These are phyloP conservation scores for Malurus alboscapulatus DNA, from an alignment of 2,113 vertebrate genomes.

Conservation along the genomic window DNA sequence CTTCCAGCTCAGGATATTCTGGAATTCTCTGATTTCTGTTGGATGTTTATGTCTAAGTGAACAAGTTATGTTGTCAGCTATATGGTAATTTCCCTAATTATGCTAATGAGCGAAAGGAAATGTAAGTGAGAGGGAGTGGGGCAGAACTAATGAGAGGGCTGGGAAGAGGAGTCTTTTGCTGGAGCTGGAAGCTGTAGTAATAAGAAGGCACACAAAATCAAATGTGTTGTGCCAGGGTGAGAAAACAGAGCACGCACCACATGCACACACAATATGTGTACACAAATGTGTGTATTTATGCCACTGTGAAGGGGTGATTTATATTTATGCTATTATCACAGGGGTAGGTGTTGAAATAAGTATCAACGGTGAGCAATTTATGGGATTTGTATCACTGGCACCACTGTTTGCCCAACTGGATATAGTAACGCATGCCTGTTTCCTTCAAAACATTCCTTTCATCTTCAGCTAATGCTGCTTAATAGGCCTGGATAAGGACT, in stretches of 20 bases:
- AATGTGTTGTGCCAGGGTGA: background rate
- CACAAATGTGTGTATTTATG: background rate
- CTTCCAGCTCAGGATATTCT: background rate
- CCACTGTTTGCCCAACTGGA: background rate
- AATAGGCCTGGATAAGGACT: conserved; percentile 22
- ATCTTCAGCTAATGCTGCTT: conserved; percentile 27
- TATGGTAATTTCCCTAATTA: background rate
- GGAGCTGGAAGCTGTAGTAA: background rate
- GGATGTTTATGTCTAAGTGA: conserved; percentile 33
- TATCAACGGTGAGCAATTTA: background rate
- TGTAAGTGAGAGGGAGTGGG: background rate
- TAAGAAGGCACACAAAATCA: background rate
- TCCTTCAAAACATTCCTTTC: conserved; percentile 30
- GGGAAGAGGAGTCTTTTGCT: background rate
- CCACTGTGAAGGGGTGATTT: background rate
- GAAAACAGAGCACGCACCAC: accelerated
- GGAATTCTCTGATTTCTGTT: background rate
- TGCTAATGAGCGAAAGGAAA: background rate
- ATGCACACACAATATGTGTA: background rate
- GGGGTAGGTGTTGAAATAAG: background rate
- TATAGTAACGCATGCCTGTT: background rate
- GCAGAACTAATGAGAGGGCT: background rate
- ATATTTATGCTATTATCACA: background rate
- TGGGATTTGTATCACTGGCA: background rate
- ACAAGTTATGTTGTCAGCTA: background rate